Base-by-base conservation (phyloP, 1,140 invertebrate species). In the Sitophilus oryzae region DNA sequence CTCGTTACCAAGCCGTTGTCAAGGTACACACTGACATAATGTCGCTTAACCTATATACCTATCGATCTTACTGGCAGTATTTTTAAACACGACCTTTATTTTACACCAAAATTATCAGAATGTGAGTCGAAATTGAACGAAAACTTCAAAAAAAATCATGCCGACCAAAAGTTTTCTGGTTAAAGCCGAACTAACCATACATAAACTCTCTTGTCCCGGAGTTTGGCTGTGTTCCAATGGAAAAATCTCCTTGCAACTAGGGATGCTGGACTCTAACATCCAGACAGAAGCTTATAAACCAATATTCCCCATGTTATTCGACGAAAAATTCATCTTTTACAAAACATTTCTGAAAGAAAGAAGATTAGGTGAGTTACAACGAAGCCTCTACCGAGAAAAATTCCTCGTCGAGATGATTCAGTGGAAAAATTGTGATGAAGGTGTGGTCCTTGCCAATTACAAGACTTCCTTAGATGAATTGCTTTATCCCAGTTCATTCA, bases 201-300 rank as follows among this genome's bases (percentile, higher is more conserved):
- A 67, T 61, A 63, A 67, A 54, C 74, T 86, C 20, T 81, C 81
- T 56, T 86, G 84, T 73, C 85, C 85, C 8, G 85, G 85, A 22
- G 84, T 86, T 21, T 86, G 83, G 82, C 61, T 87, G 1, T 86
- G 84, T 70, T 80, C 82, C 46, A 84, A 82, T 70, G 85, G 84
- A 2, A 77, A 79, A 66, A 76, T 85, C 8, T 80, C 79, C 1
- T 66, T 86, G 16, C 75, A 76, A 60, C 73, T 86, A 14, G 76
- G 75, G 56, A 76, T 77, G 25, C 67, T 87, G 9, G 79, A 80
- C 9, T 78, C 76, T 1, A 77, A 73, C 54, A 76, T 77, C 38
- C 77, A 82, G 64, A 84, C 84, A 1, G 75, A 69, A 34, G 62
- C 71, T 52, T 66, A 81, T 21, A 71, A 75, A 11, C 83, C 84